Conservation (phyloP, 2,888 invertebrate genomes). For the Osedax frankpressi region DNA sequence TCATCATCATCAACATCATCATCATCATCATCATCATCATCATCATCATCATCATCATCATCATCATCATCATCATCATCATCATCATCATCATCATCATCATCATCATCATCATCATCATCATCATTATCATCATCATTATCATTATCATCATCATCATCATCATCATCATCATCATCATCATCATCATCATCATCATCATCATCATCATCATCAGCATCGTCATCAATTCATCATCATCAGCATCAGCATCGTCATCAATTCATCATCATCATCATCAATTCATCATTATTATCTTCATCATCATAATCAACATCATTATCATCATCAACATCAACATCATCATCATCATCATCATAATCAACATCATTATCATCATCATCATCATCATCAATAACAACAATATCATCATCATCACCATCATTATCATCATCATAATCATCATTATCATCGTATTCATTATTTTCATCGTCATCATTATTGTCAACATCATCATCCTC, state of each 20-base stretch:
- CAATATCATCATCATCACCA: background rate
- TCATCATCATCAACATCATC: too few species aligned
- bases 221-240: background rate
- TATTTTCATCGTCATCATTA: too few species aligned
- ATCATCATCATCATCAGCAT: background rate
- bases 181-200: background rate
- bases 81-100: background rate
- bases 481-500: too few species aligned
- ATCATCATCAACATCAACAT: background rate
- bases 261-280: background rate
- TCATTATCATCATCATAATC: background rate
- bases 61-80: background rate
- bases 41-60: background rate
- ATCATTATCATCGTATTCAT: too few species aligned
- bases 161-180: background rate
- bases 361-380: background rate
- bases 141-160: background rate
- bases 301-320: background rate
- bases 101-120: background rate
- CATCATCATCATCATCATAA: background rate
- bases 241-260: background rate
- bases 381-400: background rate
- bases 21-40: too few species aligned
- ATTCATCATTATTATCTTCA: background rate
- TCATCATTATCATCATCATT: background rate